These are phyloP conservation scores for Biston betularia DNA, from an alignment of 2,888 invertebrate species.

Conservation along the genomic window DNA sequence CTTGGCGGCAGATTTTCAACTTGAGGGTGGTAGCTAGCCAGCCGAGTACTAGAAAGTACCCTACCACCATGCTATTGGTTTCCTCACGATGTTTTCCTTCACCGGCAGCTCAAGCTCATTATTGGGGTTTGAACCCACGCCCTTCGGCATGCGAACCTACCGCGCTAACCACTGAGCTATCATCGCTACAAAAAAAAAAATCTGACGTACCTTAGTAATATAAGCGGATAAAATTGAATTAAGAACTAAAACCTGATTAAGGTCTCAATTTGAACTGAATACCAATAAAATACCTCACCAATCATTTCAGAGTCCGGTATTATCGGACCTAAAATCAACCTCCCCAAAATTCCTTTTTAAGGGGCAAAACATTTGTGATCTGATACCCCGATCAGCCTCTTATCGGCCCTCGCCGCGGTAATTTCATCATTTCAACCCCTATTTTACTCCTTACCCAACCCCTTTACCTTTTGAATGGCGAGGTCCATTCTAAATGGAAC, in stretches of 20 bases:
- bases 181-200: no score
- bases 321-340: conserved; percentile 14
- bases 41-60: no score
- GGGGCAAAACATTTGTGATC: conserved; percentile 15
- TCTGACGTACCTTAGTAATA: no score
- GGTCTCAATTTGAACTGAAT: neutral
- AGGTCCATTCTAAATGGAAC: conserved; percentile 12
- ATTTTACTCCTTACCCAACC: conserved; percentile 12
- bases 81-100: no score
- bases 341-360: neutral
- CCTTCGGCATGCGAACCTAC: no score
- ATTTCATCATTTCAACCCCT: conserved; percentile 14
- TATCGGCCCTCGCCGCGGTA: conserved; percentile 17
- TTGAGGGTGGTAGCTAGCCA: no score
- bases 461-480: conserved; percentile 8
- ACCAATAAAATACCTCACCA: conserved; percentile 1
- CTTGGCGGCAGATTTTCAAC: no score
- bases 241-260: neutral
- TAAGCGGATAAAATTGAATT: neutral
- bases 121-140: no score
- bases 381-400: conserved; percentile 10
- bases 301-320: conserved; percentile 4
- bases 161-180: no score
- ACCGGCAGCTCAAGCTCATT: no score
- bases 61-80: no score